Conservation (phyloP, 2,797 vertebrate species). For the Hozukius guyotensis region DNA sequence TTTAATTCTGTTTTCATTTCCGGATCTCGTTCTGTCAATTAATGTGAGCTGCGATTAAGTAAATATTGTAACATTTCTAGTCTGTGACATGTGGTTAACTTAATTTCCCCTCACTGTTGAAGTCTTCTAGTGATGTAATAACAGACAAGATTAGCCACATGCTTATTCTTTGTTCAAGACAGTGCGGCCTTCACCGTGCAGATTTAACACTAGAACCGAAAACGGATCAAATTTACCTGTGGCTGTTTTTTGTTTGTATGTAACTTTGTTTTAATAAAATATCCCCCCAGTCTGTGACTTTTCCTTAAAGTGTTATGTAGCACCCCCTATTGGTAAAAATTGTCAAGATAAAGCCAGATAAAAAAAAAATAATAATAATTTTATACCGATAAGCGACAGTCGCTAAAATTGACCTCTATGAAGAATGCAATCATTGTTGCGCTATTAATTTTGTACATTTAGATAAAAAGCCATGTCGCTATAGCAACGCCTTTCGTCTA, state of each 20-base stretch:
- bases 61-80: neutral
- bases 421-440: too few relatives aligned
- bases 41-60: neutral
- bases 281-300: neutral
- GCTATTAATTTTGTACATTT: too few relatives aligned
- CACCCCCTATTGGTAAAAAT: neutral
- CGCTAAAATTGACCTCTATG: too few relatives aligned
- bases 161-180: neutral
- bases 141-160: neutral
- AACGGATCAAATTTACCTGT: neutral
- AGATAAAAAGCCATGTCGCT: too few relatives aligned
- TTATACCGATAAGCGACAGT: too few relatives aligned
- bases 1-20: conserved; percentile 7
- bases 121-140: neutral
- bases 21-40: neutral
- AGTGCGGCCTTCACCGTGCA: neutral
- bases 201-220: neutral
- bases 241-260: neutral
- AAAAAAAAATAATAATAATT: neutral
- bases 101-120: neutral
- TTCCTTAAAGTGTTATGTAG: neutral
- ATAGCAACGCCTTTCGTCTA: too few relatives aligned
- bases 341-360: neutral
- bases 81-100: neutral
- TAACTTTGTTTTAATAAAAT: neutral